A percentile compares a stretch with the other conserved stretches of the same genome.
These are phyloP conservation scores for Zele albiditarsus DNA, from an alignment of 2,888 invertebrate species.

Conservation along the genomic window DNA sequence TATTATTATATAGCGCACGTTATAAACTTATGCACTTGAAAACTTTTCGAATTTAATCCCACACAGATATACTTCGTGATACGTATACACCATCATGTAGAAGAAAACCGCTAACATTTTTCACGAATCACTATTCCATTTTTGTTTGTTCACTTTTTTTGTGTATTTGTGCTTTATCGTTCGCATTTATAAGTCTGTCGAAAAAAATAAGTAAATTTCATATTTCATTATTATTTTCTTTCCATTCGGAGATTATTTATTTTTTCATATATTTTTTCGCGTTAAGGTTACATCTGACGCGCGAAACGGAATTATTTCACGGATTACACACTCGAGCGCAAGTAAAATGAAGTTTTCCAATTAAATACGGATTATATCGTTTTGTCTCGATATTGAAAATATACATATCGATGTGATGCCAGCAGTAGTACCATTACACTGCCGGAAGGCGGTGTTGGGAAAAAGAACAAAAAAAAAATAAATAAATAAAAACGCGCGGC, in stretches of 20 bases:
- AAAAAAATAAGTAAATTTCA: not conserved
- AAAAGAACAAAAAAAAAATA: not conserved
- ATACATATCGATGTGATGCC: constrained; percentile 61
- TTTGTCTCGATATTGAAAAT: constrained; percentile 66
- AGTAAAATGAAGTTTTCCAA: constrained; percentile 68
- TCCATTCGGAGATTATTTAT: not conserved
- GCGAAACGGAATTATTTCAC: constrained; percentile 31
- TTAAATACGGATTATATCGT: constrained; percentile 72
- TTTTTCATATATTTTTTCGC: not conserved
- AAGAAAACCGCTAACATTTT: constrained; percentile 20
- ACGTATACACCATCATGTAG: not conserved
- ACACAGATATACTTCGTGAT: constrained; percentile 37
- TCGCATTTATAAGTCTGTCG: not conserved
- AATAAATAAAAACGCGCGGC: not conserved
- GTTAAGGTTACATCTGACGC: constrained; percentile 28
- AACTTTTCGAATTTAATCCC: constrained; percentile 72
- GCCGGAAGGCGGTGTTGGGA: constrained; percentile 16
- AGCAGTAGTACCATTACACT: constrained; percentile 47
- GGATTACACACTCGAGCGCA: constrained; percentile 43
- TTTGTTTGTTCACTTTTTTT: not conserved
- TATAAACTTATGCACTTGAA: constrained; percentile 60
- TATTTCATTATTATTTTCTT: not conserved
- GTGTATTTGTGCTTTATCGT: no score
- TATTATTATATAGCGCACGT: constrained; percentile 52
- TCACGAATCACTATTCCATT: constrained; percentile 17